Evolutionary conservation across 1,140 invertebrate genomes (phyloP).

Genomic region (Zaprionus ornatus): DNA sequence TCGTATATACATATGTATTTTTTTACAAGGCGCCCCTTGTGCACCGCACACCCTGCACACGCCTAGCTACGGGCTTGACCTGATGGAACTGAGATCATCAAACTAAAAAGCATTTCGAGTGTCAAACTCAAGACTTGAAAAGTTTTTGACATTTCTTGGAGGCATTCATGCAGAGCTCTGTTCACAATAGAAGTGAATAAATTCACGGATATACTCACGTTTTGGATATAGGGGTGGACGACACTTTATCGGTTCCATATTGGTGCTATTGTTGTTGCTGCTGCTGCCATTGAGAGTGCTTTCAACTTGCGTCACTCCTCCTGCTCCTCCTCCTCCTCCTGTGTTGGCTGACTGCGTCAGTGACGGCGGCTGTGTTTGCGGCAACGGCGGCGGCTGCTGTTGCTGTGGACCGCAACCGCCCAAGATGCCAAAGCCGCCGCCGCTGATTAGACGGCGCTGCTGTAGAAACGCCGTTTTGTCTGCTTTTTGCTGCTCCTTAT

Average conservation of each 20-base stretch:
- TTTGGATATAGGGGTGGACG: constrained; percentile 68
- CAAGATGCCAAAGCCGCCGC: constrained; percentile 50
- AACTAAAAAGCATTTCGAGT: neutral
- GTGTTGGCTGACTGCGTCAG: constrained; percentile 21
- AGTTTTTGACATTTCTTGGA: neutral
- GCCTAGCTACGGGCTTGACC: neutral
- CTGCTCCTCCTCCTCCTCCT: neutral
- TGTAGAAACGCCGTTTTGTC: constrained; percentile 72
- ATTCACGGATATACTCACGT: constrained; percentile 58
- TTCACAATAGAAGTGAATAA: neutral
- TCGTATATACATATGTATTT: too few relatives aligned
- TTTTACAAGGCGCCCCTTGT: neutral
- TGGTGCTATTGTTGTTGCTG: constrained; percentile 34
- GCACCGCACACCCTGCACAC: too few relatives aligned
- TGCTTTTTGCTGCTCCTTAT: constrained; percentile 29
- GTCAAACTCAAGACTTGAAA: neutral
- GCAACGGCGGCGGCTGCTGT: constrained; percentile 59
- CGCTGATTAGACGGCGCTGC: constrained; percentile 69
- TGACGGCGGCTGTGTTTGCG: constrained; percentile 51
- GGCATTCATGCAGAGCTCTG: neutral
- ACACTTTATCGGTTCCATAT: constrained; percentile 45
- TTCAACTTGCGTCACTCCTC: constrained; percentile 1
- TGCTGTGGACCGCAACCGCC: constrained; percentile 45
- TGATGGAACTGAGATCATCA: neutral
- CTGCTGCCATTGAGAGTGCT: constrained; percentile 46